Conservation (phyloP, 2,113 vertebrate genomes). For the Sceloporus tristichus region DNA sequence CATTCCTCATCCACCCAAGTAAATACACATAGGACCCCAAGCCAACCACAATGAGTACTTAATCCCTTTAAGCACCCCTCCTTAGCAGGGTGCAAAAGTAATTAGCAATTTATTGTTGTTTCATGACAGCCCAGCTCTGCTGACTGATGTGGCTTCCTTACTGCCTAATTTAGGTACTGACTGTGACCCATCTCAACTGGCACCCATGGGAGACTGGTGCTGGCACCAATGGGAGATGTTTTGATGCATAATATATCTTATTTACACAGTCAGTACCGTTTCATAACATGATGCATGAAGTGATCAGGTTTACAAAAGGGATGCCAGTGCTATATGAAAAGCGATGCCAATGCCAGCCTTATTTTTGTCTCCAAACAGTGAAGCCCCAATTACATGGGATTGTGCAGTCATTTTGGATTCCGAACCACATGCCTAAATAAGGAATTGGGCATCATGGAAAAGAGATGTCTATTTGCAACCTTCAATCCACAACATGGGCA, state of each 20-base stretch:
- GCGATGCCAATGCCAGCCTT: background rate
- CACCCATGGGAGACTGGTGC: background rate
- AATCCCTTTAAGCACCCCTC: background rate
- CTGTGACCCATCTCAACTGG: background rate
- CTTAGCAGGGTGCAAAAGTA: background rate
- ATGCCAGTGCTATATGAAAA: background rate
- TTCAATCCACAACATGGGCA: background rate
- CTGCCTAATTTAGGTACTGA: background rate
- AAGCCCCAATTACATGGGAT: background rate
- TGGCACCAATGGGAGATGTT: background rate
- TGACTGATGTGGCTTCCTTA: background rate
- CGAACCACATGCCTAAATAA: slow-evolving; percentile 12
- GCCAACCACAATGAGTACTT: background rate
- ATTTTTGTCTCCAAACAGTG: background rate
- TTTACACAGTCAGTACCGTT: background rate
- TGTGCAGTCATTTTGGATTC: background rate
- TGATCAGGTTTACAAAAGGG: background rate
- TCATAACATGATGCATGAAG: background rate
- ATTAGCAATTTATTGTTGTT: background rate
- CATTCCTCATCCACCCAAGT: background rate
- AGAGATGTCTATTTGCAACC: background rate
- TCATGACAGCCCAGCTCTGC: background rate
- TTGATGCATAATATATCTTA: background rate
- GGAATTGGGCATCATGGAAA: background rate
- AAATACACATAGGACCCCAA: background rate